Conservation (phyloP, 2,888 invertebrate species). For the Allygus modestus region DNA sequence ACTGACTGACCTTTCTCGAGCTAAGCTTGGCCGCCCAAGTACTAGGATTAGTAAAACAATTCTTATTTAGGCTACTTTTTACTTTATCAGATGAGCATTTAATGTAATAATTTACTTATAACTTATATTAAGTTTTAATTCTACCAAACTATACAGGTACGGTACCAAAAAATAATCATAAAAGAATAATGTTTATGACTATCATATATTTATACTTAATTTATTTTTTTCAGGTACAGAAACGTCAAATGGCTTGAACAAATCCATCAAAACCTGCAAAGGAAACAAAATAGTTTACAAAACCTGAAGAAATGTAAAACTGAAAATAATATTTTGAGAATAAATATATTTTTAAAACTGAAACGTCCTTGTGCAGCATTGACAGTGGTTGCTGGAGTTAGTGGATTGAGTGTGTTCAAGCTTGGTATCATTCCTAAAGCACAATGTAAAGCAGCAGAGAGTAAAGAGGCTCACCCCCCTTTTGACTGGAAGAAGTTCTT, state of each 20-base stretch:
- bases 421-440: not conserved
- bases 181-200: no score
- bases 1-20: no score
- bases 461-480: not conserved
- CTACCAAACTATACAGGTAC: no score
- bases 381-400: not conserved
- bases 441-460: constrained; percentile 5
- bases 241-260: not conserved
- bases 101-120: no score
- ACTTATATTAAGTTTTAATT: no score
- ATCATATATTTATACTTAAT: no score
- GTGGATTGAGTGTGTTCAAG: constrained; percentile 10
- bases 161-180: no score
- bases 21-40: no score
- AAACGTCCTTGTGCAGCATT: not conserved
- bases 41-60: no score
- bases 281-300: not conserved
- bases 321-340: not conserved
- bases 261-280: not conserved
- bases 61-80: no score
- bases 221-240: not conserved
- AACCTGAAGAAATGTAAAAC: not conserved
- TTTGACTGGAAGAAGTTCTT: constrained; percentile 83
- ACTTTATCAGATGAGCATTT: no score
- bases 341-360: constrained; percentile 1